Evolutionary conservation across 2,797 vertebrate species (phyloP), one percentile per base, ranked within the genome.

Genomic region (Tympanoctomys barrerae): DNA sequence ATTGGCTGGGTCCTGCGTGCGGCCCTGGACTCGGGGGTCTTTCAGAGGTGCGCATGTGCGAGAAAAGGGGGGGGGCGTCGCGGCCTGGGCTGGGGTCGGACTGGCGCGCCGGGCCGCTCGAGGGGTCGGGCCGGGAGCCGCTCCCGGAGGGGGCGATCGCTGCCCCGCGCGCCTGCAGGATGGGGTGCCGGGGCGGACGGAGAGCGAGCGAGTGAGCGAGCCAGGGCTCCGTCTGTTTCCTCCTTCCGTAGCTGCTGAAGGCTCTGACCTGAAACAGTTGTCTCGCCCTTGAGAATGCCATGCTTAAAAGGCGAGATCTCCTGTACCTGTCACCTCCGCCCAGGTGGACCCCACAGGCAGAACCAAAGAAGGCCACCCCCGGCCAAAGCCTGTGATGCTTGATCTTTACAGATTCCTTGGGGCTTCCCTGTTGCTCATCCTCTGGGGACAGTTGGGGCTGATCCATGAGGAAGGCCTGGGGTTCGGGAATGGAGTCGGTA

Each of bases 1-100:
- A 97, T 99, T 24, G 99, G 99, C 22, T 99, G 99, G 99, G 99
- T 99, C 21, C 97, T 99, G 94, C 98, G 99, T 54, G 99, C 99
- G 0, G 99, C 99, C 0, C 1, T 96, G 33, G 99, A 99, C 96
- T 98, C 99, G 0, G 95, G 95, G 0, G 85, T 98, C 91, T 99
- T 99, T 86, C 97, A 99, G 97, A 99, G 99, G 99, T 99, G 97
- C 98, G 98, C 98, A 97, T 92, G 98, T 95, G 97, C 66, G 82
- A 64, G 24, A 75, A 70, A 36, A 36, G 66, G 88, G 49, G 88
- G 49, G 28, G 80, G 64, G 59, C 66, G 73, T 52, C 49, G 88
- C 46, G 70, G 62, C 46, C 66, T 19, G 11, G 73, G 73, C 73
- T 75, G 73, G 28, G 96, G 89, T 84, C 80, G 59, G 71, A 36